phyloP scores from a whole-genome alignment of 2,888 invertebrate species.

The Lasius platythorax region DNA sequence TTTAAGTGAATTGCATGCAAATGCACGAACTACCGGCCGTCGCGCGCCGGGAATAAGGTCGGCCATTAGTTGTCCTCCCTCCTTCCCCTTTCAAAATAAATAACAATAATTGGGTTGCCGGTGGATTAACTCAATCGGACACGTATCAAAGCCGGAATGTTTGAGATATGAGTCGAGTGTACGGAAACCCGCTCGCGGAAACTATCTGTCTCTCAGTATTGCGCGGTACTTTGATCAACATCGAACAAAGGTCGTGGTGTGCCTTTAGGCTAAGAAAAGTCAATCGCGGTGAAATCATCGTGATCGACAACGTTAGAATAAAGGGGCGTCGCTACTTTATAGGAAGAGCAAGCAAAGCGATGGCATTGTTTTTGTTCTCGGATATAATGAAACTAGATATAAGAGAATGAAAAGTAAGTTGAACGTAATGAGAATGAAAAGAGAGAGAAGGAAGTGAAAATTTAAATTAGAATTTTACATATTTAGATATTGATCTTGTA shows the following conservation, averaged over 20 bases:
- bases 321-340: not conserved
- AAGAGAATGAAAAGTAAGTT: not conserved
- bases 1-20: slow-evolving; percentile 79
- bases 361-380: not conserved
- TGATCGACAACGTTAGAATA: slow-evolving; percentile 29
- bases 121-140: slow-evolving; percentile 64
- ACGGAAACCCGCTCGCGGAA: slow-evolving; percentile 61
- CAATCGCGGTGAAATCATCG: not conserved
- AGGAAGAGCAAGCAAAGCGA: not conserved
- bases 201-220: not conserved
- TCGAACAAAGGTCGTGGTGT: slow-evolving; percentile 45
- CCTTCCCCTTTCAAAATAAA: slow-evolving; percentile 69
- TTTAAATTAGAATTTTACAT: not conserved
- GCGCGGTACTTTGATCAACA: slow-evolving; percentile 38
- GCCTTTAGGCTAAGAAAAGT: slow-evolving; percentile 4
- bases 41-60: slow-evolving; percentile 71
- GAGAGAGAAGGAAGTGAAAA: not conserved
- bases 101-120: slow-evolving; percentile 71
- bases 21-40: slow-evolving; percentile 73
- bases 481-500: not conserved
- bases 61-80: slow-evolving; percentile 66
- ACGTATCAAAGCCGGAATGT: slow-evolving; percentile 61
- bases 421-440: not conserved
- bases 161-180: slow-evolving; percentile 35
- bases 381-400: not conserved